A percentile compares a stretch with the other conserved stretches of the same genome.
Evolutionary conservation across 1,140 invertebrate genomes (phyloP).

Genomic region (Diplogasteroides magnus): DNA sequence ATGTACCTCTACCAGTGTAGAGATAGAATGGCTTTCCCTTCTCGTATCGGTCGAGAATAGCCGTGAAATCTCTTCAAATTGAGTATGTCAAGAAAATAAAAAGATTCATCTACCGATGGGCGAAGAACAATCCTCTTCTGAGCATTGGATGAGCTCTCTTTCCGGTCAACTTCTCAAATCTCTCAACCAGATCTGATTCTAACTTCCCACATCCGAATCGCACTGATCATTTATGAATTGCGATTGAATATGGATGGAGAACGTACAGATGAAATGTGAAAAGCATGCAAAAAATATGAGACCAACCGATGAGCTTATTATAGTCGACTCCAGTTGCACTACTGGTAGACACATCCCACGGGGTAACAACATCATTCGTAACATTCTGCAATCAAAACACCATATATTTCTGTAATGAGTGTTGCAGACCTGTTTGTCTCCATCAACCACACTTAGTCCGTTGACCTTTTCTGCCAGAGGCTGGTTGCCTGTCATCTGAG

Average conservation of each 20-base stretch:
- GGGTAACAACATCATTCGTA: conserved; percentile 92
- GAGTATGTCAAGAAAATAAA: not conserved
- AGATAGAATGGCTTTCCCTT: conserved; percentile 88
- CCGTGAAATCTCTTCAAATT: conserved; percentile 59
- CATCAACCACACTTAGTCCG: too few species aligned
- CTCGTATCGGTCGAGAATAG: conserved; percentile 77
- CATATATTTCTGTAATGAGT: too few species aligned
- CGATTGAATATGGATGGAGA: conserved; percentile 2
- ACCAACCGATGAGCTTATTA: conserved; percentile 86
- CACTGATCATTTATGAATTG: conserved; percentile 61
- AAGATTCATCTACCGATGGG: conserved; percentile 68
- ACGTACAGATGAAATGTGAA: not conserved
- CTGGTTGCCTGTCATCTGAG: too few species aligned
- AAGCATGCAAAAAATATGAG: not conserved
- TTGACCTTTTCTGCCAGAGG: too few species aligned
- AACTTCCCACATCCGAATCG: conserved; percentile 89
- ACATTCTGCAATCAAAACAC: too few species aligned
- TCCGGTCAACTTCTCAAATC: conserved; percentile 82
- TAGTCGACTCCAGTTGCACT: conserved; percentile 88
- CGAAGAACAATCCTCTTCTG: conserved; percentile 88
- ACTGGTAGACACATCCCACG: conserved; percentile 83
- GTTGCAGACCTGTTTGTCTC: too few species aligned
- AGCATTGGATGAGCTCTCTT: conserved; percentile 83
- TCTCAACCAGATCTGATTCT: conserved; percentile 73
- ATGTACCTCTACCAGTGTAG: conserved; percentile 73